These are phyloP conservation scores for Drosophila meridionalis DNA, from an alignment of 2,888 invertebrate species.

Conservation along the genomic window DNA sequence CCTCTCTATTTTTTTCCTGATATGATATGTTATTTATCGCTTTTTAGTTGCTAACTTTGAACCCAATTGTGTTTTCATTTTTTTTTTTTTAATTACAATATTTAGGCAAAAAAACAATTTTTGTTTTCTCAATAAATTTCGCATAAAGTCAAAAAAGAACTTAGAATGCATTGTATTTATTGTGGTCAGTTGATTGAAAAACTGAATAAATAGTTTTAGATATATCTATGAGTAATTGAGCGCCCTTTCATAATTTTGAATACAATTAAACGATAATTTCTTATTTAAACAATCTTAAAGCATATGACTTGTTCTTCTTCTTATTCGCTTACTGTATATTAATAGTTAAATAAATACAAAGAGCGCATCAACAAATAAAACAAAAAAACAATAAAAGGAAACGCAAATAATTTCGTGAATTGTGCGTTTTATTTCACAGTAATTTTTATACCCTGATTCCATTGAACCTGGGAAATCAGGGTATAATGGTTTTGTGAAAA, in stretches of 20 bases:
- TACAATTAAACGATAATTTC: constrained; percentile 31
- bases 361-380: constrained; percentile 25
- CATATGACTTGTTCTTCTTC: constrained; percentile 33
- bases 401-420: constrained; percentile 26
- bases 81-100: constrained; percentile 38
- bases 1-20: background rate
- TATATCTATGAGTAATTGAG: constrained; percentile 13
- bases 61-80: constrained; percentile 18
- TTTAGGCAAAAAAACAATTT: background rate
- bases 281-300: constrained; percentile 55
- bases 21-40: constrained; percentile 25
- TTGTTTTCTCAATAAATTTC: background rate
- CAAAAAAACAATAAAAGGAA: background rate
- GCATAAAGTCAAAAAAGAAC: constrained; percentile 12
- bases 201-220: constrained; percentile 46
- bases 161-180: constrained; percentile 29
- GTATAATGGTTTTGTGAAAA: too few relatives aligned
- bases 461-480: too few relatives aligned
- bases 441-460: constrained; percentile 11
- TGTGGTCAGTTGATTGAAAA: constrained; percentile 52
- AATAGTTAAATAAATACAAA: constrained; percentile 61
- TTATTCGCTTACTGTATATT: constrained; percentile 61
- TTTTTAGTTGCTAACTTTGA: constrained; percentile 30
- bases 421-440: constrained; percentile 43
- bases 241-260: constrained; percentile 40